Conservation (phyloP, 2,113 vertebrate species). For the Stercorarius parasiticus region DNA sequence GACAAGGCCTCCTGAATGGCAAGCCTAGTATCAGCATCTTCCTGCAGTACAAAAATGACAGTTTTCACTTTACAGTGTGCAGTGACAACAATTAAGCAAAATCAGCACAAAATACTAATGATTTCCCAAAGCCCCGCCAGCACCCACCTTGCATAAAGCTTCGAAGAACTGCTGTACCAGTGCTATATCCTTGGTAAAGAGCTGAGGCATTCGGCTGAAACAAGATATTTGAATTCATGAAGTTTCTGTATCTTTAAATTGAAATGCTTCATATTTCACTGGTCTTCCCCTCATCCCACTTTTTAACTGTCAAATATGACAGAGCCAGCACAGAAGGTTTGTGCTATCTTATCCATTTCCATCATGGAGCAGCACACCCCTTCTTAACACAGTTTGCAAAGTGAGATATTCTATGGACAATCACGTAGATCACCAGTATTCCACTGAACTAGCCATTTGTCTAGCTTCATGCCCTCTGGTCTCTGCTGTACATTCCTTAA, state of each 20-base stretch:
- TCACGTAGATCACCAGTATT: background rate
- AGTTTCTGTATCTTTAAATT: accelerated
- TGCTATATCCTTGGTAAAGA: conserved; percentile 97
- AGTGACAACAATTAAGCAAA: background rate
- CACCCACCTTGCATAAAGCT: conserved; percentile 93
- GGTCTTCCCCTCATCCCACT: background rate
- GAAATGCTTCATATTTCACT: background rate
- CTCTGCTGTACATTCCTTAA: background rate
- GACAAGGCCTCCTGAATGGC: conserved; percentile 97
- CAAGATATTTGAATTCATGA: conserved; percentile 3
- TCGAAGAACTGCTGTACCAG: conserved; percentile 98
- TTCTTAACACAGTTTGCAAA: background rate
- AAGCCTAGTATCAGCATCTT: conserved; percentile 92
- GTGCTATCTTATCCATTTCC: background rate
- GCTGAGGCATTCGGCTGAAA: conserved; percentile 94
- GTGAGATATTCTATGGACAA: background rate
- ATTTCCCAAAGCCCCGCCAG: background rate
- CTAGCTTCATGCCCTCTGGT: background rate
- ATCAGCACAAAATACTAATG: background rate
- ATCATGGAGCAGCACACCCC: background rate
- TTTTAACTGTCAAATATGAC: background rate
- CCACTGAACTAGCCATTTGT: background rate
- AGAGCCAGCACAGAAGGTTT: background rate
- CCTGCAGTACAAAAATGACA: conserved; percentile 72
- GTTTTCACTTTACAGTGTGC: background rate